These are phyloP conservation scores for Rhamphomyia laevipes DNA, from an alignment of 2,888 invertebrate genomes.

Conservation along the genomic window DNA sequence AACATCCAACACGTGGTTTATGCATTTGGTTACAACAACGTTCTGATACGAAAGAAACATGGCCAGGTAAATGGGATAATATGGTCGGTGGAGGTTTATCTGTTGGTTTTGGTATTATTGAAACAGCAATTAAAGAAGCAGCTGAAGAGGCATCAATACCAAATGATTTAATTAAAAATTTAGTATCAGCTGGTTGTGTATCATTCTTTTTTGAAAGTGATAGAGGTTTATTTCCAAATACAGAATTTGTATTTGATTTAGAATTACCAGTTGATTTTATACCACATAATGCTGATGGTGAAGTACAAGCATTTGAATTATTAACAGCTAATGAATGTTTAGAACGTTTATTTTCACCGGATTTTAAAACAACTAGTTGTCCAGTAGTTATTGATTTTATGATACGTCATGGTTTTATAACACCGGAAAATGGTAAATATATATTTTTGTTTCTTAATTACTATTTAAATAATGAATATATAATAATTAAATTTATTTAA, in stretches of 20 bases:
- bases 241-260: constrained; percentile 86
- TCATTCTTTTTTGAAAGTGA: constrained; percentile 81
- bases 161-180: constrained; percentile 53
- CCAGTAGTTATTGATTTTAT: constrained; percentile 87
- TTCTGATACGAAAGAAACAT: constrained; percentile 84
- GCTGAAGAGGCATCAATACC: constrained; percentile 90
- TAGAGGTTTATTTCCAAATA: constrained; percentile 86
- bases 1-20: constrained; percentile 70
- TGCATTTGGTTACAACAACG: constrained; percentile 74
- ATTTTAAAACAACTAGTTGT: constrained; percentile 90
- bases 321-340: constrained; percentile 72
- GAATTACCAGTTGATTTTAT: constrained; percentile 81
- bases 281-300: constrained; percentile 89
- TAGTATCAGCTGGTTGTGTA: constrained; percentile 38
- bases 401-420: constrained; percentile 79
- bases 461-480: background rate
- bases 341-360: constrained; percentile 65
- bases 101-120: constrained; percentile 75
- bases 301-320: constrained; percentile 84
- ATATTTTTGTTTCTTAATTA: background rate
- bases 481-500: background rate
- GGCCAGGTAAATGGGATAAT: constrained; percentile 92
- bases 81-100: constrained; percentile 91
- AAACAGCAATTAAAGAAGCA: constrained; percentile 88
- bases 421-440: constrained; percentile 71